Evolutionary conservation across 2,113 vertebrate species (phyloP), one percentile per base, ranked within the genome.

Genomic region (Rhea americana): DNA sequence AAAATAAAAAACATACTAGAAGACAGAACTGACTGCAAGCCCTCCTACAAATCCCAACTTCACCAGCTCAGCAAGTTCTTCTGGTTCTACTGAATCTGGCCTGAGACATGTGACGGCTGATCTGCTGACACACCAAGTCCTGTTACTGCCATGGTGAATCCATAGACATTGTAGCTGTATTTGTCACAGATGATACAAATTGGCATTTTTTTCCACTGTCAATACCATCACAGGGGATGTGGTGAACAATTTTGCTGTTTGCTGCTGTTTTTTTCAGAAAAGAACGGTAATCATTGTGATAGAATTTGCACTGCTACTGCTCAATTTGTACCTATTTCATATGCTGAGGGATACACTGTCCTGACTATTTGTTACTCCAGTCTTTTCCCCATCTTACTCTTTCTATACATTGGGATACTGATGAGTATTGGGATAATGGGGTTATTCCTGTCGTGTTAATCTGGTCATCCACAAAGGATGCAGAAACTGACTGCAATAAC

Each of bases 401-500:
- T 68, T 41, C 51, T 3, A 3, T 39, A 61, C n/a, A 58, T 11
- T 47, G 22, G 50, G 56, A 51, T 78, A 51, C 8, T 67, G 66
- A 63, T 39, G 12, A 41, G 22, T 4, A 9, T 4, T 74, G 50
- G 9, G 70, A 72, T 2, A 35, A 26, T 8, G 63, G 30, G 17
- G n/a, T 67, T 25, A 35, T 22, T 65, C 35, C 25, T 43, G 51
- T 25, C 19, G 8, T 3, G 37, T 41, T 43, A 51, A 62, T 70
- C 32, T 65, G 28, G 62, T 62, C 41, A 53, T 18, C 45, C n/a
- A 37, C 58, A 75, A 73, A 51, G 68, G 45, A 56, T n/a, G 62
- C 0, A 2, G 73, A 68, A 91, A 71, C 20, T 2, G 35, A 48
- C 0, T 48, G 30, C n/a, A 63, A 2, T 12, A 61, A 50, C 56